Evolutionary conservation across 2,888 invertebrate species (phyloP), one percentile per base, ranked within the genome.

Genomic region (Boloria euphrosyne): DNA sequence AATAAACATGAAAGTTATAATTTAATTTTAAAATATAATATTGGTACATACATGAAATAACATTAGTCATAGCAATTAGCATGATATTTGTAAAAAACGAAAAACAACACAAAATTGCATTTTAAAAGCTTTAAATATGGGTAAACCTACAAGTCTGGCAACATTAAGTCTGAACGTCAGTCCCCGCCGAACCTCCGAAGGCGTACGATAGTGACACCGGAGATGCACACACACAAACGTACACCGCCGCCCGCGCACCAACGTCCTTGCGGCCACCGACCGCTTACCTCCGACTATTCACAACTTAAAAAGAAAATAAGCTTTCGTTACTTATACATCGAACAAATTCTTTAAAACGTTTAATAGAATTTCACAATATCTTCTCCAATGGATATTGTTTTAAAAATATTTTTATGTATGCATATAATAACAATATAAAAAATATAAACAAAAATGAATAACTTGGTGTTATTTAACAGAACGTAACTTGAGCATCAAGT

Each of bases 211-310:
- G 59, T 38, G 66, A 68, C 62, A 52, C 68, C 67, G 53, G 65
- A 70, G 67, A 69, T 67, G 63, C 72, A 74, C 75, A 65, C 79
- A 76, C 74, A 78, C 77, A 73, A 54, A 84, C 78, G 81, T 5
- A 17, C 78, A 10, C 76, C 81, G 82, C 86, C 90, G 86, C 90
- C 89, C 90, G 90, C 90, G 88, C 90, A 86, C 83, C 86, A 86
- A 90, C 91, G 91, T 90, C 91, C 91, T 92, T 92, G 91, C 90
- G 85, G 79, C 80, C 85, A 90, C 83, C 90, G 90, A 90, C 90
- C 90, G 87, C 83, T 70, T 70, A 70, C 70, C 69, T 71, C 70
- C 66, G 68, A 64, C 69, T 65, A 68, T 68, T 62, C 58, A 57
- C 65, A 65, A 70, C 67, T 57, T 59, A 49, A 68, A 66, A 72